phyloP scores from a whole-genome alignment of 2,888 invertebrate genomes.

The Drosophila borealis region DNA sequence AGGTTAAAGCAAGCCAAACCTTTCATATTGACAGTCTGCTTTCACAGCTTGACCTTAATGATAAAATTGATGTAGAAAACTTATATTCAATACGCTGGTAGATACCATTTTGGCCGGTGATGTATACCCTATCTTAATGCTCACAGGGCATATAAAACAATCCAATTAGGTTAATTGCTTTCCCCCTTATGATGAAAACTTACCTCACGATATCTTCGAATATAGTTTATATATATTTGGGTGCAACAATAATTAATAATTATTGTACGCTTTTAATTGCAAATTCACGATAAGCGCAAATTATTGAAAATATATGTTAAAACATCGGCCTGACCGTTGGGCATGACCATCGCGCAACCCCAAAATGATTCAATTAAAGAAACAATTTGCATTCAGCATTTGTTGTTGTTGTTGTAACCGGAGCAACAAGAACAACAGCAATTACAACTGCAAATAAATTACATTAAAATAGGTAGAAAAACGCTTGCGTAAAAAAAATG shows the following conservation, averaged over 20 bases:
- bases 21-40: no score
- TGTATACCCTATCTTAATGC: background rate
- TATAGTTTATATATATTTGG: constrained; percentile 20
- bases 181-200: constrained; percentile 13
- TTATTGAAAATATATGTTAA: constrained; percentile 65
- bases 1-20: no score
- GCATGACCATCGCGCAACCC: constrained; percentile 12
- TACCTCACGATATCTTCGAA: constrained; percentile 22
- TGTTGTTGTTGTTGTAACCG: constrained; percentile 27
- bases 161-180: constrained; percentile 24
- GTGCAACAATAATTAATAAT: constrained; percentile 50
- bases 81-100: no score
- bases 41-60: no score
- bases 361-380: constrained; percentile 77
- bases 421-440: constrained; percentile 43
- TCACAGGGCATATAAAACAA: background rate
- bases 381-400: constrained; percentile 68
- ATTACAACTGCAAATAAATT: constrained; percentile 76
- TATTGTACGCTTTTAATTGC: constrained; percentile 64
- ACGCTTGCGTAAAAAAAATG: constrained; percentile 13
- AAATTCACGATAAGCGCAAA: constrained; percentile 63
- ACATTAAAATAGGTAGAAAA: constrained; percentile 72
- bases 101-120: no score
- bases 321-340: constrained; percentile 35
- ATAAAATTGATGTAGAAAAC: no score